Conservation (phyloP, 2,797 vertebrate genomes). For the Carduelis carduelis region DNA sequence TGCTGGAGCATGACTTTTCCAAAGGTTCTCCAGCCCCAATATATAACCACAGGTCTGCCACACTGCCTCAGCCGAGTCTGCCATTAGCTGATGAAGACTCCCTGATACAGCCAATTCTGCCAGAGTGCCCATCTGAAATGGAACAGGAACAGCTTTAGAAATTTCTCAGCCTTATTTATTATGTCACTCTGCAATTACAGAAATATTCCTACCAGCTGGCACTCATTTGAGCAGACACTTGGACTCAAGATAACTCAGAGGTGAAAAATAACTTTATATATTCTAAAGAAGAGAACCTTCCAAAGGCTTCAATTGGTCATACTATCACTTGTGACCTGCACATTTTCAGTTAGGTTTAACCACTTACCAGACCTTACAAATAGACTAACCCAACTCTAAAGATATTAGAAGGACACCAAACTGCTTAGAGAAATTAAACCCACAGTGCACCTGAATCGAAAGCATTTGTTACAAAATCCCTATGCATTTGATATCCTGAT, state of each 20-base stretch:
- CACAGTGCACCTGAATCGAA: neutral
- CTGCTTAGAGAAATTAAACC: neutral
- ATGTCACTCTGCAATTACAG: neutral
- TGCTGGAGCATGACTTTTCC: neutral
- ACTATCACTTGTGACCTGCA: neutral
- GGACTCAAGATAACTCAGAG: neutral
- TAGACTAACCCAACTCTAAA: neutral
- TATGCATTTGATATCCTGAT: neutral
- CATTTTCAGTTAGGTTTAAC: neutral
- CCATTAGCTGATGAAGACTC: neutral
- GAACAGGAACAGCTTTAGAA: neutral
- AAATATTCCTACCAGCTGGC: neutral
- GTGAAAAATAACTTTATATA: neutral
- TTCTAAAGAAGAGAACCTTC: neutral
- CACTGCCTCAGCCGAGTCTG: neutral
- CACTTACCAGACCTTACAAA: neutral
- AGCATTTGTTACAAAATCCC: neutral
- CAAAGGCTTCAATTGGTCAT: neutral
- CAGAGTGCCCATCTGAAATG: neutral
- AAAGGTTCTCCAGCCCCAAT: neutral
- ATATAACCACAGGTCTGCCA: neutral
- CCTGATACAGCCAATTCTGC: neutral
- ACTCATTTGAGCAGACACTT: neutral
- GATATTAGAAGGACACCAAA: neutral
- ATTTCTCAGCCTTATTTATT: neutral